Evolutionary conservation across 2,888 invertebrate genomes (phyloP), one percentile per base, ranked within the genome.

Genomic region (Ochropleura leucogaster): DNA sequence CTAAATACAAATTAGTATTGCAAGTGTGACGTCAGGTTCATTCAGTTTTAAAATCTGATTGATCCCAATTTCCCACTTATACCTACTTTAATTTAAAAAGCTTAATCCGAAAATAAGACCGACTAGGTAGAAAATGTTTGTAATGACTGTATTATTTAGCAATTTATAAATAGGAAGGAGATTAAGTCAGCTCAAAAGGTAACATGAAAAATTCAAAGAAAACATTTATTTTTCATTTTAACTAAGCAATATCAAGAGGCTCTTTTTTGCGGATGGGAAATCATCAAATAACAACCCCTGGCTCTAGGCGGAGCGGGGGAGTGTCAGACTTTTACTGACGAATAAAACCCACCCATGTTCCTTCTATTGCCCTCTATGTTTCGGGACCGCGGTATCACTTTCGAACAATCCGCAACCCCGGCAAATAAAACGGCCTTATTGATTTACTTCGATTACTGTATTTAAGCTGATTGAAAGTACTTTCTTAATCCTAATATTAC

Each of bases 381-480:
- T 3, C 30, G 30, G 30, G 30, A 30, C 30, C 3, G 30, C 30
- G 30, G 30, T 30, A 30, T 30, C 30, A 2, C 30, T 30, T 30
- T 30, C 30, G 30, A 30, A 30, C 30, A 30, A 30, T 30, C 30
- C 30, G 30, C 30, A 30, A 30, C 30, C 30, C 30, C 30, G 30
- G 30, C 30, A 30, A 3, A 30, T 46, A 1, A 44, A 42, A 59
- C 14, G 30, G 10, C 46, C 0, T 14, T 46, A 30, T 9, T 4
- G 7, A 30, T 46, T n/a, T 30, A n/a, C 30, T 53, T 16, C 7
- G n/a, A 10, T 55, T 12, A 49, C 0, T 40, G n/a, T 44, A 9
- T 68, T 75, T 68, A 74, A 42, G 64, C 7, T 78, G 46, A 74
- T 80, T 74, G 4, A 60, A 78, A 74, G 16, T 53, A 44, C 44